phyloP scores from a whole-genome alignment of 2,113 vertebrate species.

The Protobothrops mucrosquamatus region DNA sequence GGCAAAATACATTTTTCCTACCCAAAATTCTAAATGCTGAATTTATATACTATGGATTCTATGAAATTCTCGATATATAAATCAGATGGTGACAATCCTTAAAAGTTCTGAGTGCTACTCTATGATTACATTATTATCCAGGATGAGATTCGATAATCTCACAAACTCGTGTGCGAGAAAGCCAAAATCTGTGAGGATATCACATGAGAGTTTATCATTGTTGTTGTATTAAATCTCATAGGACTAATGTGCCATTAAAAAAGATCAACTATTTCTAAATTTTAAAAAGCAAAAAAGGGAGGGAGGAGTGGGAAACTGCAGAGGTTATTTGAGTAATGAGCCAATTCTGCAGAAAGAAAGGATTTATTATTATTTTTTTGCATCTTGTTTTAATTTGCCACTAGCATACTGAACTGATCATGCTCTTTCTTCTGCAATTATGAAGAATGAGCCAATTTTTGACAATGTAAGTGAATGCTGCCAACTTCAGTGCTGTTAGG shows the following conservation, averaged over 20 bases:
- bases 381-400: not conserved
- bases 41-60: not conserved
- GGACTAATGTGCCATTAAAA: not conserved
- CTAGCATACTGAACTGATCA: not conserved
- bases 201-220: not conserved
- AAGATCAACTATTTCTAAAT: not conserved
- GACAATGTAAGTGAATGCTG: not conserved
- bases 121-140: not conserved
- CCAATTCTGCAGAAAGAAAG: not conserved
- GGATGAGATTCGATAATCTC: not conserved
- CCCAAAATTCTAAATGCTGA: not conserved
- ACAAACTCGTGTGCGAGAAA: not conserved
- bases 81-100: not conserved
- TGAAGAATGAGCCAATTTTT: not conserved
- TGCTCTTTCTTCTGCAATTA: not conserved
- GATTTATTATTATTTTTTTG: not conserved
- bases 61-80: not conserved
- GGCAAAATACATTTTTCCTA: not conserved
- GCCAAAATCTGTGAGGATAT: not conserved
- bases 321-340: not conserved
- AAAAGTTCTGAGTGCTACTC: not conserved
- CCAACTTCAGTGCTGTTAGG: not conserved
- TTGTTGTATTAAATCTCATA: not conserved
- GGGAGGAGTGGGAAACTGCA: not conserved
- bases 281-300: not conserved